Evolutionary conservation across 2,888 invertebrate species (phyloP).

Genomic region (Allolobophora icterica): DNA sequence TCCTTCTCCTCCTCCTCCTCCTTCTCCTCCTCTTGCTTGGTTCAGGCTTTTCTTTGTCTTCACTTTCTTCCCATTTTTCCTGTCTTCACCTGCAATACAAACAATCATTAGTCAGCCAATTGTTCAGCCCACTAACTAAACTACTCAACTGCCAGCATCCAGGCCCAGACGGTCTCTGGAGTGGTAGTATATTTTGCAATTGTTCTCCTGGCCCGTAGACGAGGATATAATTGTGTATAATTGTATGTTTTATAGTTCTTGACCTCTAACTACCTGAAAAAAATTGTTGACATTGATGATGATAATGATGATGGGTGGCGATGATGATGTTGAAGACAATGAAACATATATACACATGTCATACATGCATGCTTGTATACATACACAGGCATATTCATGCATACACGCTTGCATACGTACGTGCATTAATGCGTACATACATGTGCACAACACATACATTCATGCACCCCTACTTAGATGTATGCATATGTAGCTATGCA

Average conservation of each 20-base stretch:
- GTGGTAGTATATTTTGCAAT: background rate
- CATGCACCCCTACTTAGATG: too few species aligned
- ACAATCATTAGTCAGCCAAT: background rate
- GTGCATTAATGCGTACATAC: too few species aligned
- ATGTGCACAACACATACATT: too few species aligned
- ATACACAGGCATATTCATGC: too few species aligned
- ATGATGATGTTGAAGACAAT: background rate
- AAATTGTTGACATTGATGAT: background rate
- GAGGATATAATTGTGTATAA: background rate
- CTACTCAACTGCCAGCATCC: background rate
- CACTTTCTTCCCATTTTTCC: constrained; percentile 35
- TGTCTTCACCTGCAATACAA: background rate
- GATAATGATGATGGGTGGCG: background rate
- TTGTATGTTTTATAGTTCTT: background rate
- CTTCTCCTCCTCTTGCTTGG: background rate
- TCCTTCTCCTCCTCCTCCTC: background rate
- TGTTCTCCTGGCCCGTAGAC: background rate
- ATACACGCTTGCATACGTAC: too few species aligned
- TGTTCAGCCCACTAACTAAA: background rate
- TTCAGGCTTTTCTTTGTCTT: background rate
- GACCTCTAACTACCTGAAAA: background rate
- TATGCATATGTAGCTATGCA: too few species aligned
- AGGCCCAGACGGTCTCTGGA: background rate
- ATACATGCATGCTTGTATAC: too few species aligned
- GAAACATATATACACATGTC: background rate